Percentiles rank a stretch among this genome's conserved stretches.
Conservation (phyloP, 1,140 invertebrate species). For the Ceratosolen solmsi region DNA sequence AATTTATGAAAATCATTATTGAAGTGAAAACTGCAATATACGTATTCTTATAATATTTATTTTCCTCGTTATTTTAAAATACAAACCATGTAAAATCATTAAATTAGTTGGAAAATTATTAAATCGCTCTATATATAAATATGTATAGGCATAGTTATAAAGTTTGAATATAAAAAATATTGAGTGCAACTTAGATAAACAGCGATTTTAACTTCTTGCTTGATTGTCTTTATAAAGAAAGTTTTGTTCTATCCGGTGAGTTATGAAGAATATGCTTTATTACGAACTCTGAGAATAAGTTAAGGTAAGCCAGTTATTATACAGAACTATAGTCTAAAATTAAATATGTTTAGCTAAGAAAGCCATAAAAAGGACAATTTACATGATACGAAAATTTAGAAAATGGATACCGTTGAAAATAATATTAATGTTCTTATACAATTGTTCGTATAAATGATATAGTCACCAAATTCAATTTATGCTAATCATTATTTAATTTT, state of each 20-base stretch:
- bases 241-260: background rate
- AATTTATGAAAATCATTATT: too few species aligned
- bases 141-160: background rate
- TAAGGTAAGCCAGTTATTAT: background rate
- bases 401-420: background rate
- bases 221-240: background rate
- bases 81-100: too few species aligned
- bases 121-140: too few species aligned
- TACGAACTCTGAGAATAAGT: slow-evolving; percentile 1
- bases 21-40: too few species aligned
- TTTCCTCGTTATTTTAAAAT: too few species aligned
- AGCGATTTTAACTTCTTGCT: background rate
- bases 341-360: slow-evolving; percentile 3
- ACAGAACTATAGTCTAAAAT: background rate
- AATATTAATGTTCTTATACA: background rate
- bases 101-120: too few species aligned
- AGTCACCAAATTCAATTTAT: background rate
- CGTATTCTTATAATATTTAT: too few species aligned
- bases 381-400: background rate
- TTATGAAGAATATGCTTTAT: slow-evolving; percentile 7
- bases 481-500: background rate
- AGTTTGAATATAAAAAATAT: background rate
- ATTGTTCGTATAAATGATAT: background rate
- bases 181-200: background rate
- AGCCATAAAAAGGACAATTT: background rate